Percentiles rank a stretch among this genome's conserved stretches.
Conservation (phyloP, 2,113 vertebrate species). For the Eptesicus fuscus region DNA sequence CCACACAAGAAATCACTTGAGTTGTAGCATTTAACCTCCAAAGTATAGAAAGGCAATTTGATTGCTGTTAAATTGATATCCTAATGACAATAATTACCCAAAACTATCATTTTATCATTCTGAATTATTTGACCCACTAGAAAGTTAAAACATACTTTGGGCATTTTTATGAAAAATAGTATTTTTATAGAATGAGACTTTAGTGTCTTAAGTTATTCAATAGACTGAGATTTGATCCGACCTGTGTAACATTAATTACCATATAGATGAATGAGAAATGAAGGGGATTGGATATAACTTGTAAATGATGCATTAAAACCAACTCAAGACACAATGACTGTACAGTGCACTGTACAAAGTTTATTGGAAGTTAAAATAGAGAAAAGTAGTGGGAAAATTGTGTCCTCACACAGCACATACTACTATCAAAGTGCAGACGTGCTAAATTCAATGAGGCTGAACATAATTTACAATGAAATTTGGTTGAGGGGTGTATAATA, state of each 20-base stretch:
- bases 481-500: neutral
- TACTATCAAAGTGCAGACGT: neutral
- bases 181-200: neutral
- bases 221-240: neutral
- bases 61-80: neutral
- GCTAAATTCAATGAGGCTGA: neutral
- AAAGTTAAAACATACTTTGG: neutral
- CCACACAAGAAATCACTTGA: neutral
- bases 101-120: neutral
- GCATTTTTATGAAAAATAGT: neutral
- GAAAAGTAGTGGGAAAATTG: neutral
- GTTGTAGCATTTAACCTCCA: neutral
- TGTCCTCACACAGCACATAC: neutral
- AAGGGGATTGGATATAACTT: neutral
- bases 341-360: neutral
- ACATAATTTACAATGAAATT: conserved; percentile 24
- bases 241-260: neutral
- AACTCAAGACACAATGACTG: neutral
- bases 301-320: neutral
- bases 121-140: neutral
- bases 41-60: neutral
- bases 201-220: neutral
- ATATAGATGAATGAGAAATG: neutral
- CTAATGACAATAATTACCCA: neutral
- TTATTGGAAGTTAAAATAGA: neutral